These are phyloP conservation scores for Notolepis coatsorum DNA, from an alignment of 2,797 vertebrate genomes.

Conservation along the genomic window DNA sequence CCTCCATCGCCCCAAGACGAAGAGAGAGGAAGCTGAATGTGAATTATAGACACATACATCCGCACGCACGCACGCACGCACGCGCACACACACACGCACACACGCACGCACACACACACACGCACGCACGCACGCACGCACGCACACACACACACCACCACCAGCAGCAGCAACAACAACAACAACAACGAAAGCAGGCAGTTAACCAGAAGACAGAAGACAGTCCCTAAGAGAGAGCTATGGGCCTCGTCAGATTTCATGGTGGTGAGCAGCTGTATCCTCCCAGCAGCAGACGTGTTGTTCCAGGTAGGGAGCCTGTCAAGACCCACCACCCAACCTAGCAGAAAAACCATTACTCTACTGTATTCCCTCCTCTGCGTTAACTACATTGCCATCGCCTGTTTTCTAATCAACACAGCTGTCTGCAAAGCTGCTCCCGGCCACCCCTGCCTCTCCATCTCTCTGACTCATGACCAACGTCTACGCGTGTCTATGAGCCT, in stretches of 20 bases:
- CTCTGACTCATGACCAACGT: conserved; percentile 42
- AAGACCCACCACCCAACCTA: background rate
- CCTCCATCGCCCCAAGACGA: too few species aligned
- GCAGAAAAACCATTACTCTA: background rate
- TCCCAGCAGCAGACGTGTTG: background rate
- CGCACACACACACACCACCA: conserved; percentile 24
- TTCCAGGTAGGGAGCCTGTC: conserved; percentile 1
- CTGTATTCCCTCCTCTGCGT: background rate
- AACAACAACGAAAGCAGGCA: too few species aligned
- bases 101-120: too few species aligned
- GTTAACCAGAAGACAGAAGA: background rate
- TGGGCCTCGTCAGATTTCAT: background rate
- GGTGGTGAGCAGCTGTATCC: background rate
- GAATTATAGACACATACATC: background rate
- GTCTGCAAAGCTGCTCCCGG: conserved; percentile 32
- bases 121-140: too few species aligned
- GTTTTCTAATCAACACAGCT: conserved; percentile 53
- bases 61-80: conserved; percentile 24
- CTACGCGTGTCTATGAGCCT: conserved; percentile 46
- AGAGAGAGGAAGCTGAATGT: too few species aligned
- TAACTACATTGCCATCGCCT: conserved; percentile 41
- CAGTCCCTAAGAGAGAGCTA: background rate
- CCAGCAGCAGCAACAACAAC: too few species aligned
- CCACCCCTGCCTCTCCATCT: conserved; percentile 28
- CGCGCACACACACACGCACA: too few species aligned